Percentiles rank a stretch among this genome's conserved stretches.
phyloP scores from a whole-genome alignment of 2,888 invertebrate genomes.

The Sarcophaga carnaria region DNA sequence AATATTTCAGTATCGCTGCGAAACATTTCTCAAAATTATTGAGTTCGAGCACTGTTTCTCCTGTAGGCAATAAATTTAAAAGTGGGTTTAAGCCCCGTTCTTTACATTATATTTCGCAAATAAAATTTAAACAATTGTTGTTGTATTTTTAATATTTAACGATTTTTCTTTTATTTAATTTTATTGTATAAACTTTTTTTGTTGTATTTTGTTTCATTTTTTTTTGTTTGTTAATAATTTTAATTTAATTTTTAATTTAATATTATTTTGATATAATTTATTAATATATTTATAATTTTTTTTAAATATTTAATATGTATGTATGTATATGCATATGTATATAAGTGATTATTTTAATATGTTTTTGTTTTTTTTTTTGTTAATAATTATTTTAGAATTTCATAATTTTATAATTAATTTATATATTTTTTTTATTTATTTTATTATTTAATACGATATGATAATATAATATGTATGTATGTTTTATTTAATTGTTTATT shows the following conservation, averaged over 20 bases:
- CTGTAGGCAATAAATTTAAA: too few relatives aligned
- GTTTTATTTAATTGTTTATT: not conserved
- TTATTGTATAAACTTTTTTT: constrained; percentile 71
- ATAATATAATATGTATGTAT: constrained; percentile 58
- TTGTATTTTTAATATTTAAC: constrained; percentile 69
- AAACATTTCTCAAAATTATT: too few relatives aligned
- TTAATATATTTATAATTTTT: constrained; percentile 63
- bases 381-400: constrained; percentile 68
- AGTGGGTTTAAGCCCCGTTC: too few relatives aligned
- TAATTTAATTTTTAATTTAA: constrained; percentile 62
- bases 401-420: constrained; percentile 57
- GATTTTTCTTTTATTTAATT: constrained; percentile 74
- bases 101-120: not conserved
- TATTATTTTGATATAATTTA: constrained; percentile 46
- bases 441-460: constrained; percentile 69
- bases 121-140: not conserved
- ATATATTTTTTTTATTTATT: constrained; percentile 29
- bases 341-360: constrained; percentile 57
- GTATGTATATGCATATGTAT: constrained; percentile 47
- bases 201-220: constrained; percentile 47
- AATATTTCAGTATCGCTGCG: too few relatives aligned
- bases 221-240: constrained; percentile 55
- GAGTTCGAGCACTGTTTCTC: too few relatives aligned
- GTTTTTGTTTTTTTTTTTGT: constrained; percentile 57
- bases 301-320: constrained; percentile 61